Percentiles rank a stretch among this genome's conserved stretches.
Conservation (phyloP, 2,888 invertebrate species). For the Gandaritis pyraliata region DNA sequence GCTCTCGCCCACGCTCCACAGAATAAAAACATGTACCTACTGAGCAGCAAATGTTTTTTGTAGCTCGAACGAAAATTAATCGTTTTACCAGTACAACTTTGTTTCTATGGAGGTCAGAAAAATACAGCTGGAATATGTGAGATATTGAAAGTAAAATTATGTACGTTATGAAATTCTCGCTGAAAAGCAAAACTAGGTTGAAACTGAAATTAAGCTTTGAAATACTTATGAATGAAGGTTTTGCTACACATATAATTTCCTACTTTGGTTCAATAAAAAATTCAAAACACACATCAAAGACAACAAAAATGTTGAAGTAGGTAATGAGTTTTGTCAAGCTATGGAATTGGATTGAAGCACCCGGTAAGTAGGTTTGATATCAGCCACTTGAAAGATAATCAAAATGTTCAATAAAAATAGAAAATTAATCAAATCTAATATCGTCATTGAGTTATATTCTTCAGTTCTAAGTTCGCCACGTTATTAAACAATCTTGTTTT, state of each 20-base stretch:
- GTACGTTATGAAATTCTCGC: background rate
- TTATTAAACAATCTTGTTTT: background rate
- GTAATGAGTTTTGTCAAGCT: background rate
- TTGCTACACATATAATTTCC: no score
- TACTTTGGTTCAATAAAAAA: no score
- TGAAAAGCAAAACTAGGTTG: constrained; percentile 7
- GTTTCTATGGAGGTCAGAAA: constrained; percentile 59
- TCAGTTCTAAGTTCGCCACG: background rate
- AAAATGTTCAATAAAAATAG: constrained; percentile 7
- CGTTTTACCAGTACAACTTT: constrained; percentile 70
- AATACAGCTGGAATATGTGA: constrained; percentile 41
- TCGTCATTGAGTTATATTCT: background rate
- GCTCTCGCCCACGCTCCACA: constrained; percentile 53
- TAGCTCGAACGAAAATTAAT: constrained; percentile 66
- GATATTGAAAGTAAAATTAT: constrained; percentile 27
- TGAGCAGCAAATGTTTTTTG: constrained; percentile 48
- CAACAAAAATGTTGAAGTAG: background rate
- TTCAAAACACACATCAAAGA: no score
- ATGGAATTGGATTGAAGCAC: constrained; percentile 2
- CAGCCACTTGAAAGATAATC: constrained; percentile 22
- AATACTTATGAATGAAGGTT: no score
- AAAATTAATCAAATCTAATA: constrained; percentile 12
- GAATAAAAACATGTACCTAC: constrained; percentile 24
- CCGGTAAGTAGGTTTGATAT: constrained; percentile 15
- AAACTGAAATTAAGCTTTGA: background rate